Conservation (phyloP, 2,797 vertebrate genomes). For the Chloroceryle amazona region DNA sequence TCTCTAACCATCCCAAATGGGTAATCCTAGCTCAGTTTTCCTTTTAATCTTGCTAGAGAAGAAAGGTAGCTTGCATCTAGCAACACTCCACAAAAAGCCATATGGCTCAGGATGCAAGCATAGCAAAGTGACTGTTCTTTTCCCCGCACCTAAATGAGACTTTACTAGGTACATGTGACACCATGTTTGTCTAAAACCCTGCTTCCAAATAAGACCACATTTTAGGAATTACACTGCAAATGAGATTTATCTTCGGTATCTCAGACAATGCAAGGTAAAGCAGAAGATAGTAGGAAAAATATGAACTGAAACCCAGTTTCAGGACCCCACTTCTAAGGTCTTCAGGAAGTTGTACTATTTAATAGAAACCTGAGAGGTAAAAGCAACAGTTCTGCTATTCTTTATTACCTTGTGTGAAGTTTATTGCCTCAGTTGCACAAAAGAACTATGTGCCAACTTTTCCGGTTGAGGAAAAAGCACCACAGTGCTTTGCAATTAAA, state of each 20-base stretch:
- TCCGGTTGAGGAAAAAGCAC: slow-evolving; percentile 47
- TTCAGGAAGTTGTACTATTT: neutral
- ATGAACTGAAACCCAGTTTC: neutral
- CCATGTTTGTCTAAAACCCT: neutral
- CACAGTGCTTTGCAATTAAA: slow-evolving; percentile 71
- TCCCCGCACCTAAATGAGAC: neutral
- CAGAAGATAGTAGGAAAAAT: neutral
- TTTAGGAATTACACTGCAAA: neutral
- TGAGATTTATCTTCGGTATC: neutral
- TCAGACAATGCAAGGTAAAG: neutral
- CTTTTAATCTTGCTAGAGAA: slow-evolving; percentile 26
- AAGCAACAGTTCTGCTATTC: slow-evolving; percentile 16
- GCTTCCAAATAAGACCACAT: neutral
- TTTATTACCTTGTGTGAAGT: neutral
- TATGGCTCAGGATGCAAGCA: neutral
- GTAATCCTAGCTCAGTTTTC: neutral
- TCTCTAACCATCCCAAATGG: slow-evolving; percentile 19
- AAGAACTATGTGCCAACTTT: slow-evolving; percentile 45
- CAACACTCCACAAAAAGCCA: neutral
- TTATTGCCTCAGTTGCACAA: slow-evolving; percentile 51
- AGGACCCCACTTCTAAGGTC: neutral
- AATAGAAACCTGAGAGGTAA: neutral
- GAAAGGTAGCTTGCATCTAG: slow-evolving; percentile 6
- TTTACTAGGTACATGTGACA: neutral
- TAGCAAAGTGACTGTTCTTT: neutral